These are phyloP conservation scores for Paramormyrops hopkinsi DNA, from an alignment of 2,797 vertebrate genomes.

Conservation along the genomic window DNA sequence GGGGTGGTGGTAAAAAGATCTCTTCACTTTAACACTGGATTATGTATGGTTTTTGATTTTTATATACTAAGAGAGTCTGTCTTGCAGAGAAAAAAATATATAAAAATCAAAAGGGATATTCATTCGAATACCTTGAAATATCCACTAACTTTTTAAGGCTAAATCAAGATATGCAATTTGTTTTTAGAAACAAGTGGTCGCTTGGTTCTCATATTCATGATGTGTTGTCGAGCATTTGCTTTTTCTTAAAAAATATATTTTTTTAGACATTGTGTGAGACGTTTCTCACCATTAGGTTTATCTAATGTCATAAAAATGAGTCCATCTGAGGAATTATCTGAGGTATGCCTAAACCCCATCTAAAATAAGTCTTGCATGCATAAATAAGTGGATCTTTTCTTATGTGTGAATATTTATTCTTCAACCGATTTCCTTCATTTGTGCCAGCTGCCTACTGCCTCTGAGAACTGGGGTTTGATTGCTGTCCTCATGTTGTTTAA, in stretches of 20 bases:
- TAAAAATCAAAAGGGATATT: not conserved
- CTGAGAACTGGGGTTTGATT: slow-evolving; percentile 42
- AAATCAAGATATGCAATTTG: not conserved
- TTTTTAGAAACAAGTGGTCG: not conserved
- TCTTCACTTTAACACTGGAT: not conserved
- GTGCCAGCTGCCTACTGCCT: slow-evolving; percentile 35
- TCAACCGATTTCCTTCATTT: slow-evolving; percentile 46
- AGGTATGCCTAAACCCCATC: slow-evolving; percentile 1
- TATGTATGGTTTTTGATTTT: not conserved
- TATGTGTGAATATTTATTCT: slow-evolving; percentile 38
- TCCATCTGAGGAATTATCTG: not conserved
- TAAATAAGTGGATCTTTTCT: slow-evolving; percentile 19
- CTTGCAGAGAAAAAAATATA: not conserved
- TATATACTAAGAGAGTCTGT: not conserved
- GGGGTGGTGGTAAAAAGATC: not conserved
- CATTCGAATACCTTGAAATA: not conserved
- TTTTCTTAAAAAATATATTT: not conserved
- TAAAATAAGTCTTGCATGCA: slow-evolving; percentile 20
- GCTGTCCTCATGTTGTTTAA: slow-evolving; percentile 39
- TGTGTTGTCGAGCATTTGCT: not conserved
- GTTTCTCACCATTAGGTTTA: not conserved
- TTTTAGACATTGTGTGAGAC: not conserved
- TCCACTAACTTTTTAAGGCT: not conserved
- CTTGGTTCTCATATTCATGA: not conserved
- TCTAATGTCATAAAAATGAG: not conserved